Evolutionary conservation across 2,797 vertebrate species (phyloP).

Genomic region (Phrynocephalus vlangalii): DNA sequence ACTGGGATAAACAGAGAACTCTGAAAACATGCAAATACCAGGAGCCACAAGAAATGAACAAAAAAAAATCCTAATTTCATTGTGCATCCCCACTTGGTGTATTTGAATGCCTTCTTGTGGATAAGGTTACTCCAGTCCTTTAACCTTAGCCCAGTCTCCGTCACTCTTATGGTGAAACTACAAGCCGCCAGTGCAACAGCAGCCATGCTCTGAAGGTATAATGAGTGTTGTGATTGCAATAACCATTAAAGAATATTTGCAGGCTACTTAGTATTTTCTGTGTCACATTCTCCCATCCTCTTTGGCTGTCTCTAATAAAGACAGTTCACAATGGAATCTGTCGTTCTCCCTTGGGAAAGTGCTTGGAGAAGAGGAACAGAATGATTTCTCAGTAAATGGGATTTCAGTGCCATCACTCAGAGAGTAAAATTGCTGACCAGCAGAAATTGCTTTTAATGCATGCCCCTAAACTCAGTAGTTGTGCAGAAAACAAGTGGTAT

Average conservation of each 20-base stretch:
- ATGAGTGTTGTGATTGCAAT: too few relatives aligned
- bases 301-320: neutral
- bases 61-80: neutral
- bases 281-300: neutral
- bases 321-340: neutral
- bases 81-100: neutral
- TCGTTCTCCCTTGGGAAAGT: neutral
- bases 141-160: neutral
- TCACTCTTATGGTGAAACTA: neutral
- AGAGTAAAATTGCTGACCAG: neutral
- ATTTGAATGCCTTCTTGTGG: slow-evolving; percentile 8
- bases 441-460: too few relatives aligned
- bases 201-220: too few relatives aligned
- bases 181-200: neutral
- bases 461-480: neutral
- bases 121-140: slow-evolving; percentile 28
- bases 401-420: neutral
- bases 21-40: neutral
- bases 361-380: neutral
- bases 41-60: too few relatives aligned
- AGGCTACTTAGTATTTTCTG: neutral
- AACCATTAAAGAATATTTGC: neutral
- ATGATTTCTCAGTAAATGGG: neutral
- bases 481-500: neutral
- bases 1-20: neutral